These are phyloP conservation scores for Amia ocellicauda DNA, from an alignment of 2,113 vertebrate species.

Conservation along the genomic window DNA sequence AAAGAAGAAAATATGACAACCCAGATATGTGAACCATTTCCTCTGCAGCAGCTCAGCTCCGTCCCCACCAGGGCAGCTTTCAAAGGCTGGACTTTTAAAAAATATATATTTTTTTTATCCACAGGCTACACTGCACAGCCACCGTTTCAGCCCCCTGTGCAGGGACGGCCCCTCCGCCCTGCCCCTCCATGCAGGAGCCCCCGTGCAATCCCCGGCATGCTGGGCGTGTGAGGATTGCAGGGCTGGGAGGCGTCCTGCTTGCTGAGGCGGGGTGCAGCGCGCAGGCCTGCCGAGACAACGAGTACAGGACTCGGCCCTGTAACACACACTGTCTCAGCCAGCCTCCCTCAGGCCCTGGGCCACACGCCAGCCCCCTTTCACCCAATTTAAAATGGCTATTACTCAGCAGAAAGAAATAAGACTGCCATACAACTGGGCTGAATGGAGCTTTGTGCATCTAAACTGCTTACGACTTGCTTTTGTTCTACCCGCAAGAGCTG, in stretches of 20 bases:
- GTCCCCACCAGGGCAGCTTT: no score
- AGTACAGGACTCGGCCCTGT: background rate
- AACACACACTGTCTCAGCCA: conserved; percentile 6
- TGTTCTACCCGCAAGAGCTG: no score
- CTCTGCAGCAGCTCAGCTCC: background rate
- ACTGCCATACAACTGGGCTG: conserved; percentile 18
- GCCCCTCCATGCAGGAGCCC: no score
- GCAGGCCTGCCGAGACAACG: no score
- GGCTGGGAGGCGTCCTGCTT: no score
- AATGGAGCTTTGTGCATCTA: conserved; percentile 31
- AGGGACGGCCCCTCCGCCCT: no score
- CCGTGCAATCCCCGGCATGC: background rate
- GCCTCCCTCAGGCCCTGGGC: conserved; percentile 20
- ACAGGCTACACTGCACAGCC: background rate
- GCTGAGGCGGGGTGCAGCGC: no score
- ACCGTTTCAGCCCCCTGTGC: no score
- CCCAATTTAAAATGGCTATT: conserved; percentile 40
- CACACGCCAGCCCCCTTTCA: conserved; percentile 21
- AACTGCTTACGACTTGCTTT: conserved; percentile 4
- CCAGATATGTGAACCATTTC: background rate
- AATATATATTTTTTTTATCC: no score
- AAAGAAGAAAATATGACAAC: conserved; percentile 2
- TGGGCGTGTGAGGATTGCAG: background rate
- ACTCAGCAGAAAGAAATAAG: conserved; percentile 36
- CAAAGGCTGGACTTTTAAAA: conserved; percentile 2